Evolutionary conservation across 1,140 invertebrate genomes (phyloP).

Genomic region (Sinella curviseta): DNA sequence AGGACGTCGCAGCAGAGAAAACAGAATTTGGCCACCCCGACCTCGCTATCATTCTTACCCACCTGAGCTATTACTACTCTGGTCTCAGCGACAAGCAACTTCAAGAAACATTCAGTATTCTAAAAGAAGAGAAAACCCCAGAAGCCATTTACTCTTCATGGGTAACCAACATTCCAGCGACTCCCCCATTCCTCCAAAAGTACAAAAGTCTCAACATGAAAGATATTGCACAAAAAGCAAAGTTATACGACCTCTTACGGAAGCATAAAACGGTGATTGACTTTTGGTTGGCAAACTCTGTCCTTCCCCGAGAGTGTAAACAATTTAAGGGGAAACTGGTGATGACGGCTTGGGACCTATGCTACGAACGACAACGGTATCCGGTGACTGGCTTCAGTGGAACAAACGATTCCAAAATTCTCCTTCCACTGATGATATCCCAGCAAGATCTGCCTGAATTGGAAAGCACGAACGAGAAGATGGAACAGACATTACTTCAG

Average conservation of each 20-base stretch:
- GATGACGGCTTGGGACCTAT: slow-evolving; percentile 36
- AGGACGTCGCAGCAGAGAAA: slow-evolving; percentile 41
- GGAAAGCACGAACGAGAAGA: slow-evolving; percentile 23
- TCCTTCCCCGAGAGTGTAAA: slow-evolving; percentile 34
- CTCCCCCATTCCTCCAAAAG: neutral
- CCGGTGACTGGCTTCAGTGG: slow-evolving; percentile 35
- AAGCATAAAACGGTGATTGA: slow-evolving; percentile 33
- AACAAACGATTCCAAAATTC: slow-evolving; percentile 37
- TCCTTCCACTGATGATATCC: slow-evolving; percentile 25
- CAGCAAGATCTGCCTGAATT: slow-evolving; percentile 36
- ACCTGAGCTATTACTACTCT: slow-evolving; percentile 34
- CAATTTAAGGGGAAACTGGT: slow-evolving; percentile 38
- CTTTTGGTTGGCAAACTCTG: slow-evolving; percentile 34
- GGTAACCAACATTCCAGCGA: neutral
- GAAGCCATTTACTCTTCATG: slow-evolving; percentile 11
- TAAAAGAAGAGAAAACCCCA: neutral
- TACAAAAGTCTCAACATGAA: neutral
- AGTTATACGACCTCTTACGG: slow-evolving; percentile 21
- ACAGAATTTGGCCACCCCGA: slow-evolving; percentile 45
- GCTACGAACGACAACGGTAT: neutral
- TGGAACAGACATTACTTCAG: slow-evolving; percentile 22
- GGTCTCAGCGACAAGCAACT: slow-evolving; percentile 17
- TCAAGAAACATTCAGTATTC: neutral
- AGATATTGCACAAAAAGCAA: neutral
- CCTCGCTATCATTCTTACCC: slow-evolving; percentile 32